Evolutionary conservation across 2,888 invertebrate species (phyloP).

Genomic region (Drosophila quinaria): DNA sequence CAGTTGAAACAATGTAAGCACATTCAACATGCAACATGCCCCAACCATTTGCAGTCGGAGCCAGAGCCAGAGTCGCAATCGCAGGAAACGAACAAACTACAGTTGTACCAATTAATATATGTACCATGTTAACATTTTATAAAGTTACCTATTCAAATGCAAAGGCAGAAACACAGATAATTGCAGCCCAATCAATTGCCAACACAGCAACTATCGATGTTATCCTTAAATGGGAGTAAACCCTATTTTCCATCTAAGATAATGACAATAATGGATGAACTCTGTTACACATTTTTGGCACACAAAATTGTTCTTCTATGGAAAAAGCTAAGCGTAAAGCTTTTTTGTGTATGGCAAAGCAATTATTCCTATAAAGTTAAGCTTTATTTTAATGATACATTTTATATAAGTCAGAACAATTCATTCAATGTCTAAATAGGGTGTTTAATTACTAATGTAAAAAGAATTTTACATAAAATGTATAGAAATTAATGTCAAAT

Average conservation of each 20-base stretch:
- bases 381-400: background rate
- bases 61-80: background rate
- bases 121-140: constrained; percentile 3
- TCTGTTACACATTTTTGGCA: background rate
- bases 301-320: background rate
- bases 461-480: too few species aligned
- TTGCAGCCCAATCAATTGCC: background rate
- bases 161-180: background rate
- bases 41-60: background rate
- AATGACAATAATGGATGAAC: background rate
- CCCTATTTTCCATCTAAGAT: background rate
- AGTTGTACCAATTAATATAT: constrained; percentile 22
- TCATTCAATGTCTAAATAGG: too few species aligned
- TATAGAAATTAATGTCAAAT: too few species aligned
- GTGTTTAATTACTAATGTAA: too few species aligned
- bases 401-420: background rate
- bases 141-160: background rate
- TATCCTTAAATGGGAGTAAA: background rate
- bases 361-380: background rate
- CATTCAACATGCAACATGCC: constrained; percentile 13
- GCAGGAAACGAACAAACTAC: constrained; percentile 4
- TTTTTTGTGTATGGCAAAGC: background rate
- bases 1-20: constrained; percentile 5
- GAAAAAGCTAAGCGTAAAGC: background rate
- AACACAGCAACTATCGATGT: background rate